These are phyloP conservation scores for Sphyrna mokarran DNA, from an alignment of 2,113 vertebrate species.

Conservation along the genomic window DNA sequence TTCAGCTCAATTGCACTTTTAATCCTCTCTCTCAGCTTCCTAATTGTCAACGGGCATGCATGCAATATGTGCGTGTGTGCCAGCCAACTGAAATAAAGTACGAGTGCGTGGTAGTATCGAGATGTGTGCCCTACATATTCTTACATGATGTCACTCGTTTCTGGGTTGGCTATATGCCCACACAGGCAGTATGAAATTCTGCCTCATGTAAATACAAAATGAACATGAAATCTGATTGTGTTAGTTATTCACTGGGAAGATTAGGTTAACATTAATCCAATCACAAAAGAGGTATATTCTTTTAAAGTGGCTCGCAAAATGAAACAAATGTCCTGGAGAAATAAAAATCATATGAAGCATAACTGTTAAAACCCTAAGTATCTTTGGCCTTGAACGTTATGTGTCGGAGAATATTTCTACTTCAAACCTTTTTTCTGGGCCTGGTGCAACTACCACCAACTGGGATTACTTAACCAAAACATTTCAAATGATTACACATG, in stretches of 20 bases:
- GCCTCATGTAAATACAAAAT: background rate
- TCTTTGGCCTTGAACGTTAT: background rate
- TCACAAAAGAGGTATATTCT: background rate
- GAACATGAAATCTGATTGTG: background rate
- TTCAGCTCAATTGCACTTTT: too few relatives aligned
- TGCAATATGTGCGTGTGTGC: too few relatives aligned
- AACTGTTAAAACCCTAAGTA: background rate
- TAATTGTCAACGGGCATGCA: too few relatives aligned
- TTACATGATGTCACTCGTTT: too few relatives aligned
- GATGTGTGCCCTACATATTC: too few relatives aligned
- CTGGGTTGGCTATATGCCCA: too few relatives aligned
- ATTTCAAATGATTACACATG: background rate
- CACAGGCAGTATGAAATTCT: too few relatives aligned
- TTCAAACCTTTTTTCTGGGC: background rate
- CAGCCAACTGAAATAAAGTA: too few relatives aligned
- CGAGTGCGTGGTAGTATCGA: too few relatives aligned
- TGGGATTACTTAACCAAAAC: background rate
- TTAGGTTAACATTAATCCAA: background rate
- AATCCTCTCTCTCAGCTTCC: too few relatives aligned
- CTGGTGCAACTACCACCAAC: background rate
- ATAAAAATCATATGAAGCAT: background rate
- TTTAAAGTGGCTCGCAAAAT: background rate
- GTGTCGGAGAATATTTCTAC: background rate
- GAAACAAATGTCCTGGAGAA: background rate
- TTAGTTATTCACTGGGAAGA: background rate